phyloP scores from a whole-genome alignment of 2,113 vertebrate genomes.

The Phocoena phocoena region DNA sequence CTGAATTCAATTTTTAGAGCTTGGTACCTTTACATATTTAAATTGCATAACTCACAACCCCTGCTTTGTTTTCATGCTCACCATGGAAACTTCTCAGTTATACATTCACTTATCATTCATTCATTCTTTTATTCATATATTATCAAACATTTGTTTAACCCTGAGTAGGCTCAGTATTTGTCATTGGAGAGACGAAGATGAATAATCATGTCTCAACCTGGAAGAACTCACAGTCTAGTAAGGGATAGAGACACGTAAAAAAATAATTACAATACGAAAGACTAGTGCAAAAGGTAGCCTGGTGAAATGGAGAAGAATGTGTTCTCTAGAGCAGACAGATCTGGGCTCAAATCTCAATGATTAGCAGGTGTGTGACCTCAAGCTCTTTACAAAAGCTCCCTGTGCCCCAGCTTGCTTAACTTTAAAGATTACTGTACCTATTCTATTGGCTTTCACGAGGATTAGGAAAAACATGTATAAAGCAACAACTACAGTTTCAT shows the following conservation, averaged over 20 bases:
- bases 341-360: neutral
- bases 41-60: neutral
- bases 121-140: neutral
- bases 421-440: neutral
- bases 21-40: neutral
- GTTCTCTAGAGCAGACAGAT: neutral
- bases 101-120: neutral
- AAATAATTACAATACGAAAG: neutral
- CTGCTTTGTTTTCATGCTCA: neutral
- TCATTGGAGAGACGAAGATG: neutral
- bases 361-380: constrained; percentile 13
- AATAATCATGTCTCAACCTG: neutral
- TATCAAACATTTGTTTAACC: constrained; percentile 17
- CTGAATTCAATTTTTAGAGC: neutral
- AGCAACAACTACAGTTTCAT: neutral
- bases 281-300: neutral
- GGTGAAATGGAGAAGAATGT: neutral
- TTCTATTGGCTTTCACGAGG: neutral
- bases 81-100: neutral
- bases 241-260: neutral
- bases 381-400: neutral
- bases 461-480: neutral
- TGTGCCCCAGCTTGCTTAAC: neutral
- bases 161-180: neutral
- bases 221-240: neutral